Percentiles rank a stretch among this genome's conserved stretches.
phyloP scores from a whole-genome alignment of 2,113 vertebrate genomes.

The Ancistrus triradiatus region DNA sequence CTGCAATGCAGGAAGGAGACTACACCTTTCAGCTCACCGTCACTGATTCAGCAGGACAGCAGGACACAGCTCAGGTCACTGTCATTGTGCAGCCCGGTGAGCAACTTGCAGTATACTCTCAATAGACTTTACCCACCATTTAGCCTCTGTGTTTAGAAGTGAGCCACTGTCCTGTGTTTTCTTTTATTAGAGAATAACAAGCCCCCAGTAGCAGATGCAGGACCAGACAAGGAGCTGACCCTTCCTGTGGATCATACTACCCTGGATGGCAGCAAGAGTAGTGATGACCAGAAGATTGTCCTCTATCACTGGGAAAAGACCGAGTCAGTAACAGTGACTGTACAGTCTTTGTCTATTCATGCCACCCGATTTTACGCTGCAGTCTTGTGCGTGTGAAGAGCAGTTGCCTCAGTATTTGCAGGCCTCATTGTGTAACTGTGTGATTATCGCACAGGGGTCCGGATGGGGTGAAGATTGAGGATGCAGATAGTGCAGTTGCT shows the following conservation, averaged over 20 bases:
- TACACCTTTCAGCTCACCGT: constrained; percentile 96
- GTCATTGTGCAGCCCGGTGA: constrained; percentile 96
- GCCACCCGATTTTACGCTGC: not conserved
- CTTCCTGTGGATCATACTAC: constrained; percentile 90
- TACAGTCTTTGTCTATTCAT: not conserved
- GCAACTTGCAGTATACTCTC: constrained; percentile 26
- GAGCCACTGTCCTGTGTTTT: not conserved
- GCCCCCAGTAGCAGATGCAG: constrained; percentile 86
- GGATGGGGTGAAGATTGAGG: constrained; percentile 85
- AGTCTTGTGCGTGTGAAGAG: not conserved
- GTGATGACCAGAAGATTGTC: constrained; percentile 89
- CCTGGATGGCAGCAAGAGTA: constrained; percentile 91
- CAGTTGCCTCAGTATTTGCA: not conserved
- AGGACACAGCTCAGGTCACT: constrained; percentile 87
- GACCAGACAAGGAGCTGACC: constrained; percentile 94
- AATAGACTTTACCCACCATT: not conserved
- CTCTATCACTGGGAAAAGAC: constrained; percentile 88
- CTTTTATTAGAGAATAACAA: constrained; percentile 88
- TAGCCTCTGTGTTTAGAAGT: not conserved
- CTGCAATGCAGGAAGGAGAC: constrained; percentile 94
- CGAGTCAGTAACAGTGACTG: constrained; percentile 63
- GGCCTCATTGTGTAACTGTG: not conserved
- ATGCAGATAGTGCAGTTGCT: constrained; percentile 80
- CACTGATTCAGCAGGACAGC: constrained; percentile 88
- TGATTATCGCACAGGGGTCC: constrained; percentile 74